These are phyloP conservation scores for Popillia japonica DNA, from an alignment of 1,140 invertebrate species.

Conservation along the genomic window DNA sequence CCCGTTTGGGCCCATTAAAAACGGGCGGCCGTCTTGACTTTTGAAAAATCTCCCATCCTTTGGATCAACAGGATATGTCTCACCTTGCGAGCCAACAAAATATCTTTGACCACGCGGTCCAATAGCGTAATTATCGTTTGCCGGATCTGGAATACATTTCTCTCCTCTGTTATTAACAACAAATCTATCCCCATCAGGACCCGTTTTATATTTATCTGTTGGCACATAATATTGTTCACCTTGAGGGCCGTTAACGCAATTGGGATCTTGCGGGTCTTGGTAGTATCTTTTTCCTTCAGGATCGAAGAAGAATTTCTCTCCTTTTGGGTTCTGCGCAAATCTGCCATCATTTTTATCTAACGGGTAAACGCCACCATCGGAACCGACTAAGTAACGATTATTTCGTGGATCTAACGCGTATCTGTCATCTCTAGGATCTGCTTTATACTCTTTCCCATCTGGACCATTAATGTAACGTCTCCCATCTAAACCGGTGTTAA, in stretches of 20 bases:
- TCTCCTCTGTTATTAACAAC: background rate
- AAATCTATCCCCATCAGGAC: slow-evolving; percentile 20
- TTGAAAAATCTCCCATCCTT: slow-evolving; percentile 13
- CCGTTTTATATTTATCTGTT: slow-evolving; percentile 24
- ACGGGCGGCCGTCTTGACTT: background rate
- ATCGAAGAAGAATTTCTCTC: slow-evolving; percentile 27
- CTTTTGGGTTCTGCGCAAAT: slow-evolving; percentile 6
- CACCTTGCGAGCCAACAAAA: slow-evolving; percentile 20
- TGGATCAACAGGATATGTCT: slow-evolving; percentile 7
- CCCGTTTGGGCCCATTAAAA: slow-evolving; percentile 22
- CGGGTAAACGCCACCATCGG: slow-evolving; percentile 22
- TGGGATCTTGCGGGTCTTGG: background rate
- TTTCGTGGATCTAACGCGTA: slow-evolving; percentile 13
- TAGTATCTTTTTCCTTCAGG: slow-evolving; percentile 26
- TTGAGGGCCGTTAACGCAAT: slow-evolving; percentile 13
- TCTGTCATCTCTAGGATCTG: slow-evolving; percentile 28
- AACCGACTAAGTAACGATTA: slow-evolving; percentile 5
- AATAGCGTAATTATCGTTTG: slow-evolving; percentile 26
- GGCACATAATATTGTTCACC: slow-evolving; percentile 25
- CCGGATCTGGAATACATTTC: slow-evolving; percentile 2
- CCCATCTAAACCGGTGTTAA: background rate
- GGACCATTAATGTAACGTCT: background rate
- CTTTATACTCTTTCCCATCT: background rate
- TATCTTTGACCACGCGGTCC: background rate
- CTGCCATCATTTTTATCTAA: slow-evolving; percentile 25